A percentile compares a stretch with the other conserved stretches of the same genome.
Conservation (phyloP, 2,797 vertebrate species). For the Parauchenoglanis punctatus region DNA sequence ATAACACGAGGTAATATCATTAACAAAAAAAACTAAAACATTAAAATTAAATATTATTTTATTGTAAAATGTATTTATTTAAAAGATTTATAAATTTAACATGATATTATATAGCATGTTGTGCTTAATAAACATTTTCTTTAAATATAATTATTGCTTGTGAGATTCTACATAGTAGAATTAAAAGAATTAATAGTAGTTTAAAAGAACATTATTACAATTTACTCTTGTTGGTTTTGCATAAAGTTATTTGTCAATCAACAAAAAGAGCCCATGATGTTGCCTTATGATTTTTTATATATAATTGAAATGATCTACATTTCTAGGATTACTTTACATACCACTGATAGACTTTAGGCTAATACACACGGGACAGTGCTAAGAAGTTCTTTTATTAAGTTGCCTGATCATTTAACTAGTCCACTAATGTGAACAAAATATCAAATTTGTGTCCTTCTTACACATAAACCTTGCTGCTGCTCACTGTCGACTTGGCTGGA, state of each 20-base stretch:
- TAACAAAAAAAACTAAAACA: not conserved
- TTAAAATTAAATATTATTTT: not conserved
- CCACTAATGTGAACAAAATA: not conserved
- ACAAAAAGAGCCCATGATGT: not conserved
- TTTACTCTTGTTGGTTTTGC: not conserved
- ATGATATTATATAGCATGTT: not conserved
- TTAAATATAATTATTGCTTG: not conserved
- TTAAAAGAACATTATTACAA: not conserved
- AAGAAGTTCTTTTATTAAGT: not conserved
- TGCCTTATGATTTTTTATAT: not conserved
- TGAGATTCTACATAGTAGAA: not conserved
- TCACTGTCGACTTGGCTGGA: conserved; percentile 59
- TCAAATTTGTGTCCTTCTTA: conserved; percentile 45
- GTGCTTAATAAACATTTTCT: not conserved
- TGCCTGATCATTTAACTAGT: not conserved
- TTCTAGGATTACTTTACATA: not conserved
- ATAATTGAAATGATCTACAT: not conserved
- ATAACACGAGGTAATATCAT: not conserved
- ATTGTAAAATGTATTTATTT: not conserved
- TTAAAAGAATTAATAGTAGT: no score
- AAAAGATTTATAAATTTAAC: no score
- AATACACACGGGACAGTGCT: not conserved
- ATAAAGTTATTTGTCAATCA: not conserved
- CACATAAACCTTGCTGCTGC: conserved; percentile 66
- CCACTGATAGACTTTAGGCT: not conserved